These are phyloP conservation scores for Ochlodes sylvanus DNA, from an alignment of 2,888 invertebrate genomes.

Conservation along the genomic window DNA sequence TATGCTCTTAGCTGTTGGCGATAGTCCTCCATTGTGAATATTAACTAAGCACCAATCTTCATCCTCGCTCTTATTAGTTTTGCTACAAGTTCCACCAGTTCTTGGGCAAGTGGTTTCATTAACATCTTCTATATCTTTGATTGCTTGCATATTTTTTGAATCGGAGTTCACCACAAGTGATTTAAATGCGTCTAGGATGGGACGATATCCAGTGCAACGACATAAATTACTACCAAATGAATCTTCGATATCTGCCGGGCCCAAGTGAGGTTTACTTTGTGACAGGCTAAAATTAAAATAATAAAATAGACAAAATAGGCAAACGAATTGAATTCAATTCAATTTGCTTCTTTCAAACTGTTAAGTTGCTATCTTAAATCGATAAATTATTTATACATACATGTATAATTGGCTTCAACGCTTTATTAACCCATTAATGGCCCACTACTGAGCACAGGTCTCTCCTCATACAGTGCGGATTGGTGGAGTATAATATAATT, in stretches of 20 bases:
- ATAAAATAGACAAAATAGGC: no score
- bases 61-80: conserved; percentile 55
- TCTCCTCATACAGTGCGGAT: no score
- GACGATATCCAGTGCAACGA: conserved; percentile 85
- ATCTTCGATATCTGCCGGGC: conserved; percentile 75
- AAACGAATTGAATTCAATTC: no score
- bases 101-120: conserved; percentile 48
- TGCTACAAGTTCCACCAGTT: conserved; percentile 50
- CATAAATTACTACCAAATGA: conserved; percentile 85
- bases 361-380: no score
- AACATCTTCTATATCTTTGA: conserved; percentile 40
- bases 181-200: conserved; percentile 86
- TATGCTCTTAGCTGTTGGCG: conserved; percentile 46
- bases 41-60: conserved; percentile 60
- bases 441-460: no score
- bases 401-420: no score
- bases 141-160: conserved; percentile 58
- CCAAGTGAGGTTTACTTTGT: conserved; percentile 2
- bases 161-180: conserved; percentile 76
- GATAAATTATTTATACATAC: no score
- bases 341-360: no score
- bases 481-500: no score
- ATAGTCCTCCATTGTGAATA: conserved; percentile 37
- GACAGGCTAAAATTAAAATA: conserved; percentile 15
- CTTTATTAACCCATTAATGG: no score